These are phyloP conservation scores for Spisula subtruncata DNA, from an alignment of 2,888 invertebrate genomes.

Conservation along the genomic window DNA sequence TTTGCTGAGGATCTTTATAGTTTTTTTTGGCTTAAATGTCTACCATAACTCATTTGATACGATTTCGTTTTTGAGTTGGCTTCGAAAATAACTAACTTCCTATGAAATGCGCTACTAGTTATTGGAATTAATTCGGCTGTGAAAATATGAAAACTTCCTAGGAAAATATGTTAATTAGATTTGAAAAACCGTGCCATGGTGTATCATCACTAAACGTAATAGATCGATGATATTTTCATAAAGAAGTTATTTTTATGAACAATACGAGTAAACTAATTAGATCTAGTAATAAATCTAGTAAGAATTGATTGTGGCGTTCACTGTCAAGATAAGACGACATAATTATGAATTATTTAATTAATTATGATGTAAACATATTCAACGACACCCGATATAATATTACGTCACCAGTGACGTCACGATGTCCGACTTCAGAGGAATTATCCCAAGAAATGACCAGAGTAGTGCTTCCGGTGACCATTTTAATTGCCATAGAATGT, in stretches of 20 bases:
- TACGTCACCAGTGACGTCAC: neutral
- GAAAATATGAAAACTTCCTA: too few relatives aligned
- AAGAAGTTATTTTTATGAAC: too few relatives aligned
- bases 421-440: constrained; percentile 21
- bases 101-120: too few relatives aligned
- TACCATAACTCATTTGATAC: neutral
- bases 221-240: too few relatives aligned
- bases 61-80: neutral
- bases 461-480: constrained; percentile 50
- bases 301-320: too few relatives aligned
- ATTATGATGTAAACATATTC: neutral
- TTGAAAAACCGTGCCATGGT: too few relatives aligned
- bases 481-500: constrained; percentile 47
- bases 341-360: neutral
- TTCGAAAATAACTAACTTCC: too few relatives aligned
- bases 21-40: neutral
- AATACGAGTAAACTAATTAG: too few relatives aligned
- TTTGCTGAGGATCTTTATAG: neutral
- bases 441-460: constrained; percentile 39
- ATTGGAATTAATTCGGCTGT: too few relatives aligned
- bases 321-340: neutral
- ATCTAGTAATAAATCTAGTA: too few relatives aligned
- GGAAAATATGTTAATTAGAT: too few relatives aligned
- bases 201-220: too few relatives aligned
- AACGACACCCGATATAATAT: neutral